Evolutionary conservation across 2,797 vertebrate genomes (phyloP).

Genomic region (Anisognathus igniventris): DNA sequence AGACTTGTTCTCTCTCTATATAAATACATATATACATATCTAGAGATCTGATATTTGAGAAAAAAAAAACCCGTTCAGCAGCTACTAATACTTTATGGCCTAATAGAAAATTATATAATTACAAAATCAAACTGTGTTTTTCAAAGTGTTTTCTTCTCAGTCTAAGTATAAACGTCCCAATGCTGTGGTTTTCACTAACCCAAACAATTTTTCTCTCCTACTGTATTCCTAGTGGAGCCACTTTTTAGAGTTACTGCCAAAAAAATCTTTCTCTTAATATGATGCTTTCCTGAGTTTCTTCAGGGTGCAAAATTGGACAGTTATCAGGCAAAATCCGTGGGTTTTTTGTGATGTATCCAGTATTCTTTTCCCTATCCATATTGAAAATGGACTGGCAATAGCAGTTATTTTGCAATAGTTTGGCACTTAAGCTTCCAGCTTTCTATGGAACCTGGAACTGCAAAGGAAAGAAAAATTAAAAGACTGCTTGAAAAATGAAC

Average conservation of each 20-base stretch:
- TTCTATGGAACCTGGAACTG: not conserved
- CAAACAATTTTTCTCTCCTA: not conserved
- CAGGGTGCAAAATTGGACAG: not conserved
- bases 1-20: not conserved
- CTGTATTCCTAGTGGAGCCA: not conserved
- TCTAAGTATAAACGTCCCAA: not conserved
- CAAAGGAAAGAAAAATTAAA: not conserved
- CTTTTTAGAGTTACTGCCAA: not conserved
- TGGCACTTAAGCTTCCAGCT: not conserved
- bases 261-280: not conserved
- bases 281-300: not conserved
- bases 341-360: not conserved
- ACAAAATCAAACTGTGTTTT: not conserved
- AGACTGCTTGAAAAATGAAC: not conserved
- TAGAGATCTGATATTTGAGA: not conserved
- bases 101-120: not conserved
- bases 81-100: not conserved
- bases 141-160: not conserved
- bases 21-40: not conserved
- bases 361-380: not conserved
- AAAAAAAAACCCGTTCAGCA: not conserved
- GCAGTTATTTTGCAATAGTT: not conserved
- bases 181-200: not conserved
- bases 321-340: not conserved
- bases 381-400: not conserved